These are phyloP conservation scores for Danionella dracula DNA, from an alignment of 2,797 vertebrate genomes.

Conservation along the genomic window DNA sequence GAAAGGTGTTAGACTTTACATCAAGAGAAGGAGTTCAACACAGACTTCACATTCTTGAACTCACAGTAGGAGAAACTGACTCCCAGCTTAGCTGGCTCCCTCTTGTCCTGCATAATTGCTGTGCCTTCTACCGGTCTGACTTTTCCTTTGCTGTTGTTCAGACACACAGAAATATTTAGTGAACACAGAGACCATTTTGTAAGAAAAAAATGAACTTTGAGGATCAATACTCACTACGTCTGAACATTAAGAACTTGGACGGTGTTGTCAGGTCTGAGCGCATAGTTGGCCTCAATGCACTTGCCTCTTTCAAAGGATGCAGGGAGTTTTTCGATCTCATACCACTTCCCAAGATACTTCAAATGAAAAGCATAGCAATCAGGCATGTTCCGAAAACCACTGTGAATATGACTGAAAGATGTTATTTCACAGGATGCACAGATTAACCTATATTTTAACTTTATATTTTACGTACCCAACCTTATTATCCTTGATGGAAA, in stretches of 20 bases:
- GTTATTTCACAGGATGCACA: no score
- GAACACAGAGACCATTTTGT: no score
- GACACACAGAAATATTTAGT: neutral
- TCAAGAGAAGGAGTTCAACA: neutral
- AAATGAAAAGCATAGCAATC: neutral
- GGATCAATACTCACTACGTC: conserved; percentile 69
- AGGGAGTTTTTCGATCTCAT: conserved; percentile 84
- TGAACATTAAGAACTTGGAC: conserved; percentile 72
- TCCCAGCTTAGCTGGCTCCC: conserved; percentile 74
- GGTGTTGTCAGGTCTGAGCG: conserved; percentile 68
- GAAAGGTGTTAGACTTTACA: neutral
- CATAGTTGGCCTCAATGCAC: conserved; percentile 81
- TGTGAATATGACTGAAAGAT: no score
- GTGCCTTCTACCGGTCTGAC: conserved; percentile 69
- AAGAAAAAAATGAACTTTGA: neutral
- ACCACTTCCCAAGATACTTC: conserved; percentile 74
- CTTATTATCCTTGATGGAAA: no score
- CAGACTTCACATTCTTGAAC: conserved; percentile 46
- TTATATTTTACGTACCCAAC: no score
- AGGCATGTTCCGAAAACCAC: no score
- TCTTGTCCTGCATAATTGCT: conserved; percentile 60
- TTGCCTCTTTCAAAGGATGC: conserved; percentile 74
- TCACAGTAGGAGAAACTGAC: conserved; percentile 85
- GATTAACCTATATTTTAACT: no score
- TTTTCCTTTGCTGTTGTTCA: conserved; percentile 69